These are phyloP conservation scores for Bombyx huttoni DNA, from an alignment of 2,888 invertebrate species.

Conservation along the genomic window DNA sequence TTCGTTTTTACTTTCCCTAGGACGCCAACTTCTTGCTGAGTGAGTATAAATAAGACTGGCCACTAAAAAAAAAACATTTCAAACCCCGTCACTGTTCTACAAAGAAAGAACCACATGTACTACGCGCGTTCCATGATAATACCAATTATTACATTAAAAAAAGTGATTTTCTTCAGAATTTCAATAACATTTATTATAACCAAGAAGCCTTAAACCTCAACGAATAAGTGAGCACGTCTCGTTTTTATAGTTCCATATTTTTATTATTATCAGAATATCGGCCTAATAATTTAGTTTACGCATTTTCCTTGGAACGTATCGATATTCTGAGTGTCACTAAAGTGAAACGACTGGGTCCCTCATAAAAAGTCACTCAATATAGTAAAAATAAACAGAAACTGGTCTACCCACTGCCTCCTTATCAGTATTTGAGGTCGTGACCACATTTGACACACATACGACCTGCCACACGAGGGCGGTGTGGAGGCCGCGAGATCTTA, in stretches of 20 bases:
- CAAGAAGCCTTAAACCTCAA: background rate
- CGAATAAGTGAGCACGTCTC: background rate
- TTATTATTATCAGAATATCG: background rate
- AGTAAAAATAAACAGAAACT: slow-evolving; percentile 5
- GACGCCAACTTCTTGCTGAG: no score
- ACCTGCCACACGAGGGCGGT: slow-evolving; percentile 16
- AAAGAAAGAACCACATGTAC: no score
- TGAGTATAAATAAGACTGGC: no score
- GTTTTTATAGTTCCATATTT: background rate
- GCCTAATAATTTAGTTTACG: background rate
- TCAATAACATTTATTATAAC: background rate
- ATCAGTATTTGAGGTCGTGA: slow-evolving; percentile 11
- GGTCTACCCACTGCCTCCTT: slow-evolving; percentile 9
- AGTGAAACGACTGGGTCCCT: background rate
- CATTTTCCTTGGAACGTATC: background rate
- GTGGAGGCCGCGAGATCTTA: slow-evolving; percentile 21
- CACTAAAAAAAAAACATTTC: no score
- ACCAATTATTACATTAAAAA: background rate
- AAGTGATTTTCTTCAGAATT: background rate
- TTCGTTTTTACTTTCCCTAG: no score
- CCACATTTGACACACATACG: slow-evolving; percentile 20
- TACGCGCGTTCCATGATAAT: background rate
- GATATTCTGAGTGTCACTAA: background rate
- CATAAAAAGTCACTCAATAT: slow-evolving; percentile 2
- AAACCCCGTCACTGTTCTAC: no score